Evolutionary conservation across 2,797 vertebrate genomes (phyloP).

Genomic region (Melanotaenia boesemani): DNA sequence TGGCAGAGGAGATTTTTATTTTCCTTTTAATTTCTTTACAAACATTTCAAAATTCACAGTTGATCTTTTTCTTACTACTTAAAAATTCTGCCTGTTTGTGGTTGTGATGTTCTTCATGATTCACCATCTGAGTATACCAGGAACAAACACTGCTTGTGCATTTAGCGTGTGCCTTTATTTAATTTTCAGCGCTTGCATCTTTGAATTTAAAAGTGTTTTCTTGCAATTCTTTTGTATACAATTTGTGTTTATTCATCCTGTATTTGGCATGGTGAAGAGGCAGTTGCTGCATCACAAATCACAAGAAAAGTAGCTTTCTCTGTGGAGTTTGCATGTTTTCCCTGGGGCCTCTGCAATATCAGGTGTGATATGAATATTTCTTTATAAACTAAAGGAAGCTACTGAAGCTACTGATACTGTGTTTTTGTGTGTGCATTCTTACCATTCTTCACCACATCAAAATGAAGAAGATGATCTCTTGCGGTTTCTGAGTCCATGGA

Average conservation of each 20-base stretch:
- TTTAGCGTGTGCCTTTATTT: too few species aligned
- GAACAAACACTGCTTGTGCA: too few species aligned
- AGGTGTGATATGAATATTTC: neutral
- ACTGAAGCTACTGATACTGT: neutral
- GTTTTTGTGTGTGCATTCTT: neutral
- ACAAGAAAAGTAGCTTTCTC: neutral
- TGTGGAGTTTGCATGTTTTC: neutral
- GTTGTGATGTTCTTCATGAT: too few species aligned
- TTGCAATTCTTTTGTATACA: too few species aligned
- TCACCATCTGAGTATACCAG: too few species aligned
- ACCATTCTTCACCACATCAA: conserved; percentile 63
- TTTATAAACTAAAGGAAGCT: neutral
- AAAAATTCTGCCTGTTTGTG: too few species aligned
- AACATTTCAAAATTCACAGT: too few species aligned
- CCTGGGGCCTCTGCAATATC: neutral
- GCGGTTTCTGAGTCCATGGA: conserved; percentile 3
- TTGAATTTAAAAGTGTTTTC: too few species aligned
- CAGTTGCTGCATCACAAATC: neutral
- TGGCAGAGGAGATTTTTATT: too few species aligned
- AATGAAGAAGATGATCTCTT: conserved; percentile 11
- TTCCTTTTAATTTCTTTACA: too few species aligned
- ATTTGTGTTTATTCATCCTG: neutral
- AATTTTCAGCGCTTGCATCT: too few species aligned
- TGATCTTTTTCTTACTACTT: too few species aligned
- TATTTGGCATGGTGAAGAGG: neutral